Percentiles rank a stretch among this genome's conserved stretches.
phyloP scores from a whole-genome alignment of 1,140 invertebrate genomes.

The Aporrectodea caliginosa region DNA sequence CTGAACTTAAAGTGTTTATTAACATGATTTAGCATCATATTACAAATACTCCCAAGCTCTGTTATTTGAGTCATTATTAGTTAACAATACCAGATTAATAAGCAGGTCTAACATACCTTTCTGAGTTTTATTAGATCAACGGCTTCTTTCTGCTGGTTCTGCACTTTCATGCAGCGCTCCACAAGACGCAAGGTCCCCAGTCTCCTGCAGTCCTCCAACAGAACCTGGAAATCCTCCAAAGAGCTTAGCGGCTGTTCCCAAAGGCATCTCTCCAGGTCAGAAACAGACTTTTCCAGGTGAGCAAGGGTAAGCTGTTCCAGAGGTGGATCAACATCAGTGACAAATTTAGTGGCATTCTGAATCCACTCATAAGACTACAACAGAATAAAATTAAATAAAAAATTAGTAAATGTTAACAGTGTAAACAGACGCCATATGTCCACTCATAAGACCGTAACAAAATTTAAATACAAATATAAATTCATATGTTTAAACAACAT shows the following conservation, averaged over 20 bases:
- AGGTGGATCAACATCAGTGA: neutral
- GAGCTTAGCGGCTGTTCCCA: neutral
- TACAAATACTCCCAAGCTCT: too few species aligned
- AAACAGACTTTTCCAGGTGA: neutral
- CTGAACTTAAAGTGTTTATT: too few species aligned
- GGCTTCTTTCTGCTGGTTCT: neutral
- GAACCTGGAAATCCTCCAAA: neutral
- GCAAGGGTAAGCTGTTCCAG: neutral
- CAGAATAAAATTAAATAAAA: neutral
- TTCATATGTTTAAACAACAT: too few species aligned
- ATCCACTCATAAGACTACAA: neutral
- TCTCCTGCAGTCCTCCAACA: neutral
- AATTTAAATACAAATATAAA: too few species aligned
- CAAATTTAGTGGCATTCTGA: neutral
- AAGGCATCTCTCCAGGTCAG: neutral
- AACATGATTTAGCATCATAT: too few species aligned
- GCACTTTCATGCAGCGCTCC: neutral
- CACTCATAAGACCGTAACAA: too few species aligned
- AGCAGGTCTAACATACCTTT: neutral
- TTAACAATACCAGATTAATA: too few species aligned
- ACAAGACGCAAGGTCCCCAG: neutral
- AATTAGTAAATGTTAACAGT: neutral
- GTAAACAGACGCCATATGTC: too few species aligned
- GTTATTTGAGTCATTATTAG: too few species aligned
- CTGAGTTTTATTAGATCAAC: neutral